Conservation (phyloP, 2,888 invertebrate genomes). For the Drosophila greeni region DNA sequence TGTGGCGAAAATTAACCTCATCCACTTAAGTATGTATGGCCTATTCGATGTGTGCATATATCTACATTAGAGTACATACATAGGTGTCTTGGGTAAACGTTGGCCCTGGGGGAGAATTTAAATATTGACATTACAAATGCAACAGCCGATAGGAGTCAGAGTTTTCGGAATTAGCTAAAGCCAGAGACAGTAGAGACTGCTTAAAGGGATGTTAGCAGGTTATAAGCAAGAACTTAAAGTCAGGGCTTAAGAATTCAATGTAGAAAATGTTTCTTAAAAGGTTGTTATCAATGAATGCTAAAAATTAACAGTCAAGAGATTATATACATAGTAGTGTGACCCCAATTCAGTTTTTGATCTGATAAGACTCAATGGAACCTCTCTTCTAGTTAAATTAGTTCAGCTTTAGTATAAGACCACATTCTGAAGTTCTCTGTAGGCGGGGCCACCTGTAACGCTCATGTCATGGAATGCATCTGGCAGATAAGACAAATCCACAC, state of each 20-base stretch:
- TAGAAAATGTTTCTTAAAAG: too few relatives aligned
- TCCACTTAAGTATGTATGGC: background rate
- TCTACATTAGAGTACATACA: background rate
- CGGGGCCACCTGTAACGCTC: background rate
- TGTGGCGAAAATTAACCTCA: constrained; percentile 11
- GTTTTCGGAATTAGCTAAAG: background rate
- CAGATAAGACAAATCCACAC: constrained; percentile 15
- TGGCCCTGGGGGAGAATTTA: constrained; percentile 20
- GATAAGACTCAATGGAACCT: background rate
- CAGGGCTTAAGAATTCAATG: too few relatives aligned
- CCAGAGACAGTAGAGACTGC: background rate
- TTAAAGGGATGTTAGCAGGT: background rate
- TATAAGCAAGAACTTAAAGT: too few relatives aligned
- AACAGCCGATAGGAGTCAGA: constrained; percentile 16
- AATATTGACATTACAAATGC: constrained; percentile 29
- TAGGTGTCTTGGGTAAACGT: constrained; percentile 15
- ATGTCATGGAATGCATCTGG: background rate
- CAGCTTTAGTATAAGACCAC: background rate
- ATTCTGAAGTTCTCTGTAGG: background rate
- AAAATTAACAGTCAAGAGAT: background rate
- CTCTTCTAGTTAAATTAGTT: background rate
- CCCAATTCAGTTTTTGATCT: background rate
- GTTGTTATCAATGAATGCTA: background rate
- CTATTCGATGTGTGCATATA: background rate
- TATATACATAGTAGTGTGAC: background rate